A percentile compares a stretch with the other conserved stretches of the same genome.
Evolutionary conservation across 2,113 vertebrate species (phyloP).

Genomic region (Vidua macroura): DNA sequence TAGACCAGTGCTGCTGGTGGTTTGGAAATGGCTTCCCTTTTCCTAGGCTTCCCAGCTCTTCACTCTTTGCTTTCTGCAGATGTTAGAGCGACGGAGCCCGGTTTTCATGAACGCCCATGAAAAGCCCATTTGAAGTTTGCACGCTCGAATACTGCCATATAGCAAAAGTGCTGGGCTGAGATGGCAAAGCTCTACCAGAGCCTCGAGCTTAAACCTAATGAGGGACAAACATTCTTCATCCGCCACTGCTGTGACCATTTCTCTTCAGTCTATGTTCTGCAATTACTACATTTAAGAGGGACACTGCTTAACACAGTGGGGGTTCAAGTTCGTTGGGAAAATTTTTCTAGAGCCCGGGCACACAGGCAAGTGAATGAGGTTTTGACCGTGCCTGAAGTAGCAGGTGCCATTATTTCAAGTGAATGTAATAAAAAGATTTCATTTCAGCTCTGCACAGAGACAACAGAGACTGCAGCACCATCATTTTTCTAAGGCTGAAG

Average conservation of each 20-base stretch:
- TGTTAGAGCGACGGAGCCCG: background rate
- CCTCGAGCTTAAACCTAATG: constrained; percentile 50
- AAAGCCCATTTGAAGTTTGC: constrained; percentile 2
- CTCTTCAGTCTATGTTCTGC: constrained; percentile 33
- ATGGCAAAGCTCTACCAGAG: constrained; percentile 37
- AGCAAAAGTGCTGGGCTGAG: constrained; percentile 27
- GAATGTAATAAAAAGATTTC: constrained; percentile 14
- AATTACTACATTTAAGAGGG: constrained; percentile 35
- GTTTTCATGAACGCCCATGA: background rate
- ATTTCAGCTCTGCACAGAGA: background rate
- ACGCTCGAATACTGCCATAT: background rate
- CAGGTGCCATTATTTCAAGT: background rate
- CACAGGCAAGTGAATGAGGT: background rate
- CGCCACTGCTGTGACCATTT: constrained; percentile 41
- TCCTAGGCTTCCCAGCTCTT: background rate
- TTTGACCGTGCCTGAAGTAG: background rate
- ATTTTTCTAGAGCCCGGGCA: background rate
- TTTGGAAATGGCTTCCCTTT: background rate
- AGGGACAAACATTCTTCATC: constrained; percentile 58
- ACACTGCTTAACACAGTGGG: background rate
- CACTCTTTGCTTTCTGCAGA: background rate
- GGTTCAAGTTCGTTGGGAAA: background rate
- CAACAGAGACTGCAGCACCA: background rate
- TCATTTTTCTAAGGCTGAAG: background rate
- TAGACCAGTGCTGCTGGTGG: background rate